Evolutionary conservation across 2,113 vertebrate species (phyloP).

Genomic region (Paralichthys olivaceus): DNA sequence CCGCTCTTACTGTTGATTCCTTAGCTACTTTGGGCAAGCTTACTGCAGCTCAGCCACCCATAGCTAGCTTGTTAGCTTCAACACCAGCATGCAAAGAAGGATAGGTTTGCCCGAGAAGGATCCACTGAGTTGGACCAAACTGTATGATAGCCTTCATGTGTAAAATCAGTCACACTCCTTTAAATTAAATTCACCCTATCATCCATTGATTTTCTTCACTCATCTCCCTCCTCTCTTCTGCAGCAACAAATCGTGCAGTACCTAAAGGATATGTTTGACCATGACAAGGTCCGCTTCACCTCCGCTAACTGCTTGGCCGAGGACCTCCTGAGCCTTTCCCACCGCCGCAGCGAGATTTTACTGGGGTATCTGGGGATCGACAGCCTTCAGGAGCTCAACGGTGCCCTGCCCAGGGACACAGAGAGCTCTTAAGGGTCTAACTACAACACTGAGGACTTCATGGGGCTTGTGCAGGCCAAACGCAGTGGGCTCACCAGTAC

Average conservation of each 20-base stretch:
- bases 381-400: constrained; percentile 83
- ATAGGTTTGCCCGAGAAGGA: no score
- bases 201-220: background rate
- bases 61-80: no score
- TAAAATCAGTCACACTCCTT: background rate
- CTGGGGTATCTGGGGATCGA: constrained; percentile 90
- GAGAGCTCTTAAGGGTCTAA: constrained; percentile 60
- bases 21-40: background rate
- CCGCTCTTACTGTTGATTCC: no score
- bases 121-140: no score
- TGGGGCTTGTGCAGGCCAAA: background rate
- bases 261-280: constrained; percentile 97
- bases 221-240: constrained; percentile 2
- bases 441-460: constrained; percentile 38
- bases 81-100: no score
- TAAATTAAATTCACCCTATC: background rate
- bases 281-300: constrained; percentile 94
- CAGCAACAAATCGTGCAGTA: constrained; percentile 98
- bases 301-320: constrained; percentile 87
- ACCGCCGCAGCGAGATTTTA: constrained; percentile 94
- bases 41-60: no score
- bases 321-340: constrained; percentile 93
- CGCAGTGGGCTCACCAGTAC: background rate
- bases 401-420: constrained; percentile 74
- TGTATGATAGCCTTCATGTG: no score